Evolutionary conservation across 2,888 invertebrate genomes (phyloP), one percentile per base, ranked within the genome.

Genomic region (Acrocyrtus sp.): DNA sequence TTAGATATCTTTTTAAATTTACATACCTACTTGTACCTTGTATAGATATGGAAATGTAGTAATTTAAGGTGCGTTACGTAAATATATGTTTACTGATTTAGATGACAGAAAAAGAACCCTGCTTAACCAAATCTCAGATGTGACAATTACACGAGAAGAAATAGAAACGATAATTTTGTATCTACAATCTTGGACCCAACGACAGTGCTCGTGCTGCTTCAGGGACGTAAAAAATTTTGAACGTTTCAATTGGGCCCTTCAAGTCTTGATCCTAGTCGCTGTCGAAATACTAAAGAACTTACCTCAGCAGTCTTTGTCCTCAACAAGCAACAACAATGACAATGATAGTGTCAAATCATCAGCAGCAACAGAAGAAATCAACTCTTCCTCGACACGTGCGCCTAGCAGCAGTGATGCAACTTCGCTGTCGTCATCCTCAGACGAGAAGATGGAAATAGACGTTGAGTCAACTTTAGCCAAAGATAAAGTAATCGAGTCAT

Each of bases 161-260:
- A 89, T 95, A 79, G 92, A 94, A 85, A 90, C 89, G 81, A 90
- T 94, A 77, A 89, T 93, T 83, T 89, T 91, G 82, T 95, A 94
- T 85, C 91, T 94, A 82, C 91, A 94, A 84, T 90, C 93, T 81
- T 95, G 95, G 95, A 92, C 93, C 78, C 92, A 94, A 85, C 91
- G 95, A 84, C 96, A 96, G 87, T 96, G 96, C 84, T 94, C 95
- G 91, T 96, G 96, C 85, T 93, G 95, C 85, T 96, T 94, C 85
- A 89, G 95, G 81, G 96, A 96, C 86, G 89, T 90, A 69, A 95
- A 95, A 85, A 96, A 96, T 85, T 92, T 94, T 85, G 96, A 96
- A 84, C 89, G 94, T 81, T 93, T 96, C 84, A 94, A 94, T 85
- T 88, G 92, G 83, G 88, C 96, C 81, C 92, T 95, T 43, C 95